These are phyloP conservation scores for Ptyas mucosa DNA, from an alignment of 2,113 vertebrate species.

Conservation along the genomic window DNA sequence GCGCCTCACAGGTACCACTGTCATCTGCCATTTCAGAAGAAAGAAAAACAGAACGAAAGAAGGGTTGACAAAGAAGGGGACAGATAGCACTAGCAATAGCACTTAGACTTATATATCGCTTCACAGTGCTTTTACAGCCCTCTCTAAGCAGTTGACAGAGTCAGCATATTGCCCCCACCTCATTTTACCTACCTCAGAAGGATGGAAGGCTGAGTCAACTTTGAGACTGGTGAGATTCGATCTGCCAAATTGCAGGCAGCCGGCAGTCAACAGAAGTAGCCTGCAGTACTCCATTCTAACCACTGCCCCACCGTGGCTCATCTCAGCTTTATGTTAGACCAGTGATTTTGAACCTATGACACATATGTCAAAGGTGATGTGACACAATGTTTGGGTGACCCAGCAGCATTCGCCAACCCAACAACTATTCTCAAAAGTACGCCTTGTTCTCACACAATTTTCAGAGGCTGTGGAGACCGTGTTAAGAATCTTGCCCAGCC, in stretches of 20 bases:
- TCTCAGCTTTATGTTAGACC: neutral
- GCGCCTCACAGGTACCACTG: neutral
- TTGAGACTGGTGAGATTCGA: no score
- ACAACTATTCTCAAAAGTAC: neutral
- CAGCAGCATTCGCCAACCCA: neutral
- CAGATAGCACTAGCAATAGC: no score
- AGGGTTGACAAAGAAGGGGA: neutral
- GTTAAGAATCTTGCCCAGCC: neutral
- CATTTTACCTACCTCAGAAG: no score
- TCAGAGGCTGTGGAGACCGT: neutral
- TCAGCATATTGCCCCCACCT: no score
- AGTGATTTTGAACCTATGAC: neutral
- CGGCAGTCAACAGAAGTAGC: no score
- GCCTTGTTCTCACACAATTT: neutral
- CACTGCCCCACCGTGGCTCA: no score
- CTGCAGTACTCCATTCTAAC: no score
- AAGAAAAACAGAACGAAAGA: neutral
- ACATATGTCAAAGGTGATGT: neutral
- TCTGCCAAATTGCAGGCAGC: no score
- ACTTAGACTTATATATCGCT: no score
- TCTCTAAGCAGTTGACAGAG: no score
- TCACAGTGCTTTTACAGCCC: no score
- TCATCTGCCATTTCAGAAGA: constrained; percentile 6
- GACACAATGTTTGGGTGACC: neutral
- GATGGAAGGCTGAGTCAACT: no score